These are phyloP conservation scores for Temnothorax nylanderi DNA, from an alignment of 1,140 invertebrate species.

Conservation along the genomic window DNA sequence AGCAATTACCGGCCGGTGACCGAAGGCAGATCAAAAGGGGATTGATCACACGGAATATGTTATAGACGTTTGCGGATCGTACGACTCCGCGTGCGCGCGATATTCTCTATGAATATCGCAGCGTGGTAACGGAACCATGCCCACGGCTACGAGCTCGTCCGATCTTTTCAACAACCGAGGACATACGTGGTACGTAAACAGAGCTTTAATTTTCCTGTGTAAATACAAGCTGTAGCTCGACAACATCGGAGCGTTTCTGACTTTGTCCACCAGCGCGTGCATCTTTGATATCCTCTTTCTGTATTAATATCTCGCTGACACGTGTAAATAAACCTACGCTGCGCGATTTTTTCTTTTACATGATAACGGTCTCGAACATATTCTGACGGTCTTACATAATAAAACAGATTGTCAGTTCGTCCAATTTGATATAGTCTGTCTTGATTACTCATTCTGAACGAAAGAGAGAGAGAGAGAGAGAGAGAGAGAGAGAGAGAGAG, in stretches of 20 bases:
- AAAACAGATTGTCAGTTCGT: background rate
- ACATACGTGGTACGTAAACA: conserved; percentile 78
- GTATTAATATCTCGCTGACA: conserved; percentile 59
- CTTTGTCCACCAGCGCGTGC: conserved; percentile 57
- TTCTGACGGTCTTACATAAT: background rate
- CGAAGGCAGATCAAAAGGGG: conserved; percentile 49
- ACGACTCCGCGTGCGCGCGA: conserved; percentile 59
- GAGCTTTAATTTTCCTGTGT: conserved; percentile 81
- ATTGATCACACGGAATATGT: conserved; percentile 79
- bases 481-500: too few relatives aligned
- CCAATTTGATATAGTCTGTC: background rate
- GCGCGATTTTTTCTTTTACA: background rate
- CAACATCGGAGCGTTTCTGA: conserved; percentile 61
- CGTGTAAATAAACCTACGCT: conserved; percentile 4
- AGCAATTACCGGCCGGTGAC: conserved; percentile 31
- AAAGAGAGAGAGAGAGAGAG: background rate
- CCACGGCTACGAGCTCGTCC: conserved; percentile 70
- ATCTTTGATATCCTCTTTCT: conserved; percentile 61
- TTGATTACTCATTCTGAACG: background rate
- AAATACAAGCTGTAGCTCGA: conserved; percentile 75
- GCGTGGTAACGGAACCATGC: conserved; percentile 54
- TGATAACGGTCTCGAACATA: background rate
- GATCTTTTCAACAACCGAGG: conserved; percentile 68
- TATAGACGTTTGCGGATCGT: conserved; percentile 73
- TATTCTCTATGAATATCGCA: conserved; percentile 78